Percentiles rank a stretch among this genome's conserved stretches.
These are phyloP conservation scores for Okamejei kenojei DNA, from an alignment of 2,797 vertebrate species.

Conservation along the genomic window DNA sequence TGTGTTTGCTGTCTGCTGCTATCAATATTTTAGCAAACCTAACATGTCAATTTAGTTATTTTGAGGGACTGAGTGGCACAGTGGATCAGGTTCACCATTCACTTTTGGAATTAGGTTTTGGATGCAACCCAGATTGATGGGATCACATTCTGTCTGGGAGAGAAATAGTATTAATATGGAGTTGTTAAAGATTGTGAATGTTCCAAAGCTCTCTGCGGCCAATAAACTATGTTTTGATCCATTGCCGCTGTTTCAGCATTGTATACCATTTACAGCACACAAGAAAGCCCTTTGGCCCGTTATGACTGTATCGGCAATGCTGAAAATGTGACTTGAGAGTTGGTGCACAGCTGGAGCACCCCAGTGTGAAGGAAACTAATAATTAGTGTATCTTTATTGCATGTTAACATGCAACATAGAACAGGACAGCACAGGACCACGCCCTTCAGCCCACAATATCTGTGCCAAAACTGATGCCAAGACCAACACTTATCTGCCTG, in stretches of 20 bases:
- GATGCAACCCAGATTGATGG: neutral
- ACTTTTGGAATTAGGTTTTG: neutral
- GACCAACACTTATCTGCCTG: too few species aligned
- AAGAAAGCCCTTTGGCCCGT: too few species aligned
- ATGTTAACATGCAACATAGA: neutral
- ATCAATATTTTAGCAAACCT: constrained; percentile 38
- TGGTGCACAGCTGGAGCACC: too few species aligned
- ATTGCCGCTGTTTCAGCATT: neutral
- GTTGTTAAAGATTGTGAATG: neutral
- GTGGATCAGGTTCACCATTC: neutral
- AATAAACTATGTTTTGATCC: neutral
- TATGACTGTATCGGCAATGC: too few species aligned
- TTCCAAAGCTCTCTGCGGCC: neutral
- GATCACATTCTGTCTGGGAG: neutral
- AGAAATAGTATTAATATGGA: neutral
- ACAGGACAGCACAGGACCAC: too few species aligned
- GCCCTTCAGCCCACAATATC: too few species aligned
- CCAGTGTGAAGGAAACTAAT: neutral
- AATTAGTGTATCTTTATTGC: neutral
- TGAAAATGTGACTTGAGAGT: neutral
- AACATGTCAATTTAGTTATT: neutral
- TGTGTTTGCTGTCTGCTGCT: constrained; percentile 45
- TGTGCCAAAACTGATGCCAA: too few species aligned
- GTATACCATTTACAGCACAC: too few species aligned
- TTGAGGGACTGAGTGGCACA: neutral